These are phyloP conservation scores for Platyura marginata DNA, from an alignment of 1,140 invertebrate species.

Conservation along the genomic window DNA sequence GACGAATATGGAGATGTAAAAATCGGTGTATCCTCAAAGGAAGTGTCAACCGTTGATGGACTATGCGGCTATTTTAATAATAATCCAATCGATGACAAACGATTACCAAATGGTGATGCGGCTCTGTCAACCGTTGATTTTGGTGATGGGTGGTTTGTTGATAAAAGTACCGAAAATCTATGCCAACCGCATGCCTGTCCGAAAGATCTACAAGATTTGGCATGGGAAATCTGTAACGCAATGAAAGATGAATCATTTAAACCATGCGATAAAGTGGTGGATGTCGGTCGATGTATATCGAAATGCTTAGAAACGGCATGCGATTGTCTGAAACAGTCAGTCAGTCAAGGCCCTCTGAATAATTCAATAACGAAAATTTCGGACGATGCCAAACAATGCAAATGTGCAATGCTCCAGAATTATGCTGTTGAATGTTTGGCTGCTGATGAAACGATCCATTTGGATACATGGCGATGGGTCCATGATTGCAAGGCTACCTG, in stretches of 20 bases:
- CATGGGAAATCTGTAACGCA: slow-evolving; percentile 38
- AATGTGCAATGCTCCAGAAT: slow-evolving; percentile 43
- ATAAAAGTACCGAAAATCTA: slow-evolving; percentile 26
- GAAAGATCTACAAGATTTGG: slow-evolving; percentile 33
- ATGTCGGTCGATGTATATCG: slow-evolving; percentile 42
- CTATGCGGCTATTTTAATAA: slow-evolving; percentile 61
- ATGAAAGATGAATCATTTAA: slow-evolving; percentile 38
- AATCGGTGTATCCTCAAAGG: slow-evolving; percentile 43
- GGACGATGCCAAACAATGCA: slow-evolving; percentile 34
- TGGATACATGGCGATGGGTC: slow-evolving; percentile 48
- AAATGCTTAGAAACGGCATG: slow-evolving; percentile 56
- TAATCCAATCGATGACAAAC: slow-evolving; percentile 40
- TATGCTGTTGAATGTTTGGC: slow-evolving; percentile 54
- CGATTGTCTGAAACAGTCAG: slow-evolving; percentile 34
- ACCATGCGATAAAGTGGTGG: slow-evolving; percentile 35
- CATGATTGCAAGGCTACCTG: slow-evolving; percentile 38
- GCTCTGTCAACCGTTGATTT: slow-evolving; percentile 46
- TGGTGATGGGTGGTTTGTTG: slow-evolving; percentile 48
- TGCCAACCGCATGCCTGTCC: slow-evolving; percentile 39
- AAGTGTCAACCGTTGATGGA: slow-evolving; percentile 44
- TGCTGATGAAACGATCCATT: slow-evolving; percentile 34
- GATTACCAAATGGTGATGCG: slow-evolving; percentile 41
- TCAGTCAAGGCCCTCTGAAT: slow-evolving; percentile 4
- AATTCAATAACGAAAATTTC: slow-evolving; percentile 1
- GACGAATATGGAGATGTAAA: slow-evolving; percentile 47